A percentile compares a stretch with the other conserved stretches of the same genome.
phyloP scores from a whole-genome alignment of 2,113 vertebrate genomes.

The Megalops atlanticus region DNA sequence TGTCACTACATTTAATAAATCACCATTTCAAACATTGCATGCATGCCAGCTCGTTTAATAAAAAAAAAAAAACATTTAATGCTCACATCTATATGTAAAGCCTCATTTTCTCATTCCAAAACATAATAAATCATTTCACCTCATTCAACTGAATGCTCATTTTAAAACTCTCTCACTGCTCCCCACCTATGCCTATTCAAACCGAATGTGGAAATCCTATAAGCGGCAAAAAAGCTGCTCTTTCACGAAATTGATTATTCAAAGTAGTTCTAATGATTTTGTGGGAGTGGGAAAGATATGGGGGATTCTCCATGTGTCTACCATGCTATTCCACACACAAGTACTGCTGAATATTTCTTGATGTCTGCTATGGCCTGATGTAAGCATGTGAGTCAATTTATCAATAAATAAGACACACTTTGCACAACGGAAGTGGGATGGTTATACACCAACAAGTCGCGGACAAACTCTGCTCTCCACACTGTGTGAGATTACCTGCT shows the following conservation, averaged over 20 bases:
- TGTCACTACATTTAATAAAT: neutral
- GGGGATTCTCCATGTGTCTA: too few relatives aligned
- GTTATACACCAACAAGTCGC: too few relatives aligned
- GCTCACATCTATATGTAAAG: neutral
- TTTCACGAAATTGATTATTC: neutral
- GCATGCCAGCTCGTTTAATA: too few relatives aligned
- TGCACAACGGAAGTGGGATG: too few relatives aligned
- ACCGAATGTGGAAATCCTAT: neutral
- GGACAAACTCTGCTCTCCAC: too few relatives aligned
- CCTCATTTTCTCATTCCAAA: neutral
- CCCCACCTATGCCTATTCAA: neutral
- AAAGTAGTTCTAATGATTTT: neutral
- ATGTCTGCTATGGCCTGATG: too few relatives aligned
- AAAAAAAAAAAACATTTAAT: neutral
- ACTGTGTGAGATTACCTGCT: too few relatives aligned
- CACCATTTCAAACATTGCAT: conserved; percentile 4
- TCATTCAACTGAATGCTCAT: neutral
- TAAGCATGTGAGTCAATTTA: too few relatives aligned
- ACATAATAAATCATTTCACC: neutral
- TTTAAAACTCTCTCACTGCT: neutral
- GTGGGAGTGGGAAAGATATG: too few relatives aligned
- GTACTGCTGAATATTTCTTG: too few relatives aligned
- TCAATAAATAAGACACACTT: too few relatives aligned
- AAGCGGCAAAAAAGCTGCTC: neutral
- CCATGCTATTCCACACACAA: too few relatives aligned